Evolutionary conservation across 2,113 vertebrate species (phyloP).

Genomic region (Varanus salvator): DNA sequence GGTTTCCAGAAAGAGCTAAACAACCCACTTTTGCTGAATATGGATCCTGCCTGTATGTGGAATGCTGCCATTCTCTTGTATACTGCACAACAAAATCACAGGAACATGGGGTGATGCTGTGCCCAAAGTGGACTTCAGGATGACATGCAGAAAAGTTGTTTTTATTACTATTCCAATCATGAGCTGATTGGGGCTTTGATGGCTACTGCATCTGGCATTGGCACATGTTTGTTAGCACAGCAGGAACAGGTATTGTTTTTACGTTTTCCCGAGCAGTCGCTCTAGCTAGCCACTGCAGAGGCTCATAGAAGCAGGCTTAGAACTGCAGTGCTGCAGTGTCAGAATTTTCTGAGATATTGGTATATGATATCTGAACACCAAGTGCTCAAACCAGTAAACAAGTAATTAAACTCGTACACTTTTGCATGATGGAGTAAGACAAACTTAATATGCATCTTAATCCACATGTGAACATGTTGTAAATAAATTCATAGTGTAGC

Average conservation of each 20-base stretch:
- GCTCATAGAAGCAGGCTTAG: background rate
- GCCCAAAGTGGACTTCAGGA: background rate
- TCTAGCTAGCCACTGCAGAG: background rate
- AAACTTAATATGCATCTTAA: background rate
- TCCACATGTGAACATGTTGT: background rate
- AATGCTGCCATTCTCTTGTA: background rate
- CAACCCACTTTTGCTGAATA: background rate
- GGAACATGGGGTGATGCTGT: background rate
- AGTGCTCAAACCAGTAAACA: background rate
- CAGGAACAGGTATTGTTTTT: background rate
- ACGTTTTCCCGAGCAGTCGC: background rate
- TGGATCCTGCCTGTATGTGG: background rate
- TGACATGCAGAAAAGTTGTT: background rate
- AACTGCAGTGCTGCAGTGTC: background rate
- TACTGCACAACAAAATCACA: background rate
- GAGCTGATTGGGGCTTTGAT: background rate
- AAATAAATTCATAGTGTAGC: background rate
- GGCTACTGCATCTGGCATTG: background rate
- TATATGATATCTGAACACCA: background rate
- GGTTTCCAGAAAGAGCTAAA: background rate
- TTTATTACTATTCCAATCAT: background rate
- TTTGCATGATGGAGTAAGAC: background rate
- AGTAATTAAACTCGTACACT: background rate
- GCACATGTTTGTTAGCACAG: background rate
- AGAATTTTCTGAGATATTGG: background rate